Evolutionary conservation across 2,797 vertebrate species (phyloP).

Genomic region (Melanogrammus aeglefinus): DNA sequence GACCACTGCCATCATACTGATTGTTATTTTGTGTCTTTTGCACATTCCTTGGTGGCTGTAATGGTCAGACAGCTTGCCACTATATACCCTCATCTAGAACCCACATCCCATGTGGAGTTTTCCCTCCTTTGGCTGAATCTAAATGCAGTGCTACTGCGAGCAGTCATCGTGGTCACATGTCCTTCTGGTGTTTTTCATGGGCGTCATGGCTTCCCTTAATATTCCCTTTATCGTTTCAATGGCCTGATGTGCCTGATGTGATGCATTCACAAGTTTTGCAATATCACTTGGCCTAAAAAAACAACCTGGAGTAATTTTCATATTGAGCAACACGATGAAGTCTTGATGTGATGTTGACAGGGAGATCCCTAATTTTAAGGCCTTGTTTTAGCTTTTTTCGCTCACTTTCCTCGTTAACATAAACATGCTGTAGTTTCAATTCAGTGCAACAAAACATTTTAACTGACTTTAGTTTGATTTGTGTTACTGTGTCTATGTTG

Average conservation of each 20-base stretch:
- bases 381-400: not conserved
- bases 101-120: conserved; percentile 14
- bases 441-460: conserved; percentile 9
- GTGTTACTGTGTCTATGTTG: conserved; percentile 11
- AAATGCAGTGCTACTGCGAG: conserved; percentile 29
- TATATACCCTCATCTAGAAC: conserved; percentile 19
- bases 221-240: too few relatives aligned
- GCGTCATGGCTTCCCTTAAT: conserved; percentile 4
- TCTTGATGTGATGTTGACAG: not conserved
- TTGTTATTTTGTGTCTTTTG: conserved; percentile 44
- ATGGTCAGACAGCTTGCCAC: conserved; percentile 38
- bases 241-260: too few relatives aligned
- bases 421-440: not conserved
- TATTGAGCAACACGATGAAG: not conserved
- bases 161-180: not conserved
- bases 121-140: conserved; percentile 31
- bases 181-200: conserved; percentile 17
- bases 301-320: not conserved
- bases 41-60: conserved; percentile 30
- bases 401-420: not conserved
- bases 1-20: conserved; percentile 45
- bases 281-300: conserved; percentile 31
- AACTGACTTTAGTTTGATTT: conserved; percentile 35
- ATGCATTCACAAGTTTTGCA: conserved; percentile 25
- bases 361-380: not conserved